Evolutionary conservation across 1,140 invertebrate genomes (phyloP), one percentile per base, ranked within the genome.

Genomic region (Drosophila pseudoananassae): DNA sequence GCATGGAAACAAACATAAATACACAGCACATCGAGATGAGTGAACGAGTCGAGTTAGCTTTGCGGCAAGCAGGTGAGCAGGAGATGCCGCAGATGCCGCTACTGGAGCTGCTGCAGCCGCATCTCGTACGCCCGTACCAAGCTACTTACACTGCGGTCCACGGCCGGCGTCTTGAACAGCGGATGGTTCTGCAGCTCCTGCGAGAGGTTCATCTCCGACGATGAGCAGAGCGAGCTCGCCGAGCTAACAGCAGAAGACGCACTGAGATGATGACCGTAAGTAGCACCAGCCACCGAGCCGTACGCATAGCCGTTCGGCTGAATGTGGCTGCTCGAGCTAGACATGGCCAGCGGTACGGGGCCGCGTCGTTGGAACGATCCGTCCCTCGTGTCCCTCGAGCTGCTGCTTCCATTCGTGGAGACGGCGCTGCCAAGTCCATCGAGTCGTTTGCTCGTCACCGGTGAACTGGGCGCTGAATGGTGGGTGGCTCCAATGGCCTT

Each of bases 401-500:
- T 38, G 36, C 55, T 69, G 50, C 71, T 66, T 29, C 61, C 56
- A 31, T 58, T 76, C 53, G 69, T 47, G 17, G 53, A 54, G 36
- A 65, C 60, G 45, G 53, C 50, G 8, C 66, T 12, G 7, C 52
- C 51, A 4, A 78, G 60, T 4, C 66, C 80, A 56, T 69, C 76
- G 8, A 78, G 54, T 2, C 85, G 80, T 50, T 90, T 91, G 87
- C 73, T 93, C 91, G 92, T 90, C 1, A 94, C 94, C 1, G 95
- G 95, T 14, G 94, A 95, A 89, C 93, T 95, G 2, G 94, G 95
- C 4, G 94, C 95, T n/a, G 94, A 95, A 61, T 93, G 92, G 43
- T 74, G 92, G 4, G 78, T 17, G 10, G 65, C 64, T 38, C 65
- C 65, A 56, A 69, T 76, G 2, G 61, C 75, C 75, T 75, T 90